These are phyloP conservation scores for Girardinichthys multiradiatus DNA, from an alignment of 2,113 vertebrate species.

Conservation along the genomic window DNA sequence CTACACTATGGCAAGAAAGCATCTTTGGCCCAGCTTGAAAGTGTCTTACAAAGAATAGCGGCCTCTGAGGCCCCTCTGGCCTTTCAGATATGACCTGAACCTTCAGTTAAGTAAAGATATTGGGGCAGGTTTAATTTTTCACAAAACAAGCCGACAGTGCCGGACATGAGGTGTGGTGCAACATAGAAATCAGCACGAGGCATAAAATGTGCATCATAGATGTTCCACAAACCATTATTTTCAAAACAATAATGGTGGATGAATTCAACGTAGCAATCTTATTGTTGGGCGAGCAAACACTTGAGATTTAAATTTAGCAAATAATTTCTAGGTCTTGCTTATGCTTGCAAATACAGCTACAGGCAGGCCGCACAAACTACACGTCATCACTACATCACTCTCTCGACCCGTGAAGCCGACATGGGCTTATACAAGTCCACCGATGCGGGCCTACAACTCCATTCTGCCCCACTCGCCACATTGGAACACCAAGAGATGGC, in stretches of 20 bases:
- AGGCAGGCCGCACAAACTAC: too few relatives aligned
- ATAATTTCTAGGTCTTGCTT: not conserved
- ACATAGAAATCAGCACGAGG: not conserved
- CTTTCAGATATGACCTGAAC: not conserved
- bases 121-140: not conserved
- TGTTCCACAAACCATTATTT: not conserved
- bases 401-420: not conserved
- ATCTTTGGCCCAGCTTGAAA: too few relatives aligned
- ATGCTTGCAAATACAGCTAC: not conserved
- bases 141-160: not conserved
- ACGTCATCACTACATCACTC: not conserved
- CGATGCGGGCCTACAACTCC: not conserved
- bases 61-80: not conserved
- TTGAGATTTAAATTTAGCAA: too few relatives aligned
- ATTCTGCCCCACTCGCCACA: not conserved
- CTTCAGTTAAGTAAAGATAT: not conserved
- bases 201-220: not conserved
- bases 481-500: not conserved
- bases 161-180: not conserved
- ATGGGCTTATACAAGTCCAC: not conserved
- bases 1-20: too few relatives aligned
- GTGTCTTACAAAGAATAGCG: not conserved
- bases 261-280: too few relatives aligned
- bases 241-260: too few relatives aligned
- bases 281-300: too few relatives aligned